Evolutionary conservation across 1,140 invertebrate species (phyloP).

Genomic region (Paracyclopina nana): DNA sequence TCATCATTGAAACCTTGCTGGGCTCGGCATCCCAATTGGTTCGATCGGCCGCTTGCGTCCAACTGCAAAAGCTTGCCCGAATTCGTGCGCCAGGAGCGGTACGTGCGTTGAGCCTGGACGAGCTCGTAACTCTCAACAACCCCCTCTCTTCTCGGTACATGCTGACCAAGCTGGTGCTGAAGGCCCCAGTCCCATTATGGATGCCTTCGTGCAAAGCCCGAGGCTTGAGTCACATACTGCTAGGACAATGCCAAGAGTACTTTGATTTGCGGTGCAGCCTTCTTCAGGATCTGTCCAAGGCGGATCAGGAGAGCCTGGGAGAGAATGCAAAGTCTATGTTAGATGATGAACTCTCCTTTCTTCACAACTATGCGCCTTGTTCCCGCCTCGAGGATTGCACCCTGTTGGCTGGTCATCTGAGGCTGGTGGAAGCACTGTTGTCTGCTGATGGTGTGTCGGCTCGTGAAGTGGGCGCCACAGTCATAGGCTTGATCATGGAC

Average conservation of each 20-base stretch:
- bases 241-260: conserved; percentile 32
- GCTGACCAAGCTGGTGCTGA: conserved; percentile 25
- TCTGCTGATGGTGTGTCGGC: conserved; percentile 29
- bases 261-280: conserved; percentile 30
- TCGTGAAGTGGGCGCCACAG: conserved; percentile 23
- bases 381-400: conserved; percentile 17
- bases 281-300: conserved; percentile 25
- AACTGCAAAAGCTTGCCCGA: conserved; percentile 28
- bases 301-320: conserved; percentile 26
- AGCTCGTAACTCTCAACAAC: not conserved
- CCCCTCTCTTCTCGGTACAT: conserved; percentile 15
- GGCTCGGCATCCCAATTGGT: conserved; percentile 29
- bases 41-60: conserved; percentile 28
- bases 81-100: conserved; percentile 18
- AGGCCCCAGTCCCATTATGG: conserved; percentile 36
- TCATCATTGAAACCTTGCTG: conserved; percentile 34
- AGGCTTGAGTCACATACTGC: conserved; percentile 29
- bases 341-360: conserved; percentile 28
- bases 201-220: conserved; percentile 30
- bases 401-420: conserved; percentile 31
- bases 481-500: conserved; percentile 29
- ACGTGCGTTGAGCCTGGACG: not conserved
- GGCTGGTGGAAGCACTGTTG: conserved; percentile 28
- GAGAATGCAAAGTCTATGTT: conserved; percentile 28
- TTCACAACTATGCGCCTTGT: conserved; percentile 12